These are phyloP conservation scores for Nephila pilipes DNA, from an alignment of 1,140 invertebrate genomes.

Conservation along the genomic window DNA sequence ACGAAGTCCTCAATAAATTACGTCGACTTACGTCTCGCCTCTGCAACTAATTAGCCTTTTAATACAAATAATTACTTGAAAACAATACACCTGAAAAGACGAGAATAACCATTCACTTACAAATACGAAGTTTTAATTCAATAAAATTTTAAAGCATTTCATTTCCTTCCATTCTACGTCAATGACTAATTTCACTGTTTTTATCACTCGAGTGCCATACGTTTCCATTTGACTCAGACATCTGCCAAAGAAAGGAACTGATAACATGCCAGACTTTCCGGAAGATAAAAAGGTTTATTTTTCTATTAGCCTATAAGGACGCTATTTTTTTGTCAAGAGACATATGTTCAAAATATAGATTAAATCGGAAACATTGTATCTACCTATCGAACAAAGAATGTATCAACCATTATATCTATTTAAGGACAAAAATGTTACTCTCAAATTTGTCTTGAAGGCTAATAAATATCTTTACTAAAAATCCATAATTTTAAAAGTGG, in stretches of 20 bases:
- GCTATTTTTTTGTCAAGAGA: not conserved
- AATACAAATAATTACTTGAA: too few species aligned
- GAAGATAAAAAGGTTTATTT: constrained; percentile 12
- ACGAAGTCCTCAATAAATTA: too few species aligned
- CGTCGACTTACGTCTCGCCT: too few species aligned
- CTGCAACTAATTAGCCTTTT: too few species aligned
- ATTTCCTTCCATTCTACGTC: not conserved
- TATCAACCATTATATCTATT: too few species aligned
- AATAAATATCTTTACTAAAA: too few species aligned
- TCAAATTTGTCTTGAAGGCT: too few species aligned
- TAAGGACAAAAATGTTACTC: too few species aligned
- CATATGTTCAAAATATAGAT: not conserved
- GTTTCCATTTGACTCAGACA: constrained; percentile 8
- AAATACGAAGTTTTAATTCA: not conserved
- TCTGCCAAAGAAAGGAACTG: constrained; percentile 29
- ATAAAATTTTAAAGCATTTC: not conserved
- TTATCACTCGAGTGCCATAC: not conserved
- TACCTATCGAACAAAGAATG: not conserved
- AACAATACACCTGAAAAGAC: too few species aligned
- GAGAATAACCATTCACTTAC: not conserved
- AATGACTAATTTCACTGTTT: not conserved
- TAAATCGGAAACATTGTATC: not conserved
- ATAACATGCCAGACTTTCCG: constrained; percentile 34
- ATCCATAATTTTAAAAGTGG: too few species aligned
- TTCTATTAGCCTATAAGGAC: not conserved